Evolutionary conservation across 1,140 invertebrate genomes (phyloP), one percentile per base, ranked within the genome.

Genomic region (Hormaphis cornu): DNA sequence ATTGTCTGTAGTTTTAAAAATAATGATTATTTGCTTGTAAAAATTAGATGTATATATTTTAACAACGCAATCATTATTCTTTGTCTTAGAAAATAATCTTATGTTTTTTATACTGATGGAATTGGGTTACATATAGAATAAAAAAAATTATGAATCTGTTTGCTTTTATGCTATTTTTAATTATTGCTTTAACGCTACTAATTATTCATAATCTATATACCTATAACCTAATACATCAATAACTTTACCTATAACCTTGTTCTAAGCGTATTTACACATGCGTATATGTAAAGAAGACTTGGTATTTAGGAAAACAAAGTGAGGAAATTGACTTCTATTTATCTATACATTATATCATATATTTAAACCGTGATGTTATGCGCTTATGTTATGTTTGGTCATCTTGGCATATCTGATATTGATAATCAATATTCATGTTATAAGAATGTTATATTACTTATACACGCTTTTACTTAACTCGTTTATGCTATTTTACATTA

Each of bases 161-260:
- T 20, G 35, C 33, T 3, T 40, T 58, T 58, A 58, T 18, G n/a
- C n/a, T n/a, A n/a, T n/a, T n/a, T n/a, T n/a, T n/a, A n/a, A n/a
- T n/a, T n/a, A n/a, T n/a, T n/a, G n/a, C 6, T 37, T 58, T 58
- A 40, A 37, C n/a, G 33, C 24, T 37, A 56, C 30, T 56, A 56
- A 37, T 58, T 58, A 37, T 35, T n/a, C 35, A 58, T 40, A 40
- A 58, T 58, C 54, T 58, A 58, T 58, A 40, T 58, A 40, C 54
- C 35, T 58, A 40, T 58, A n/a, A n/a, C n/a, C n/a, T n/a, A n/a
- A n/a, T n/a, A n/a, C n/a, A n/a, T n/a, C n/a, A n/a, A n/a, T n/a
- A n/a, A n/a, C n/a, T n/a, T n/a, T 58, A 40, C 54, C 35, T 58
- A 40, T 58, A 35, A 58, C 54, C 54, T 58, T 58, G 54, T 58